A percentile compares a stretch with the other conserved stretches of the same genome.
phyloP scores from a whole-genome alignment of 2,113 vertebrate species.

The Montifringilla adamsi region DNA sequence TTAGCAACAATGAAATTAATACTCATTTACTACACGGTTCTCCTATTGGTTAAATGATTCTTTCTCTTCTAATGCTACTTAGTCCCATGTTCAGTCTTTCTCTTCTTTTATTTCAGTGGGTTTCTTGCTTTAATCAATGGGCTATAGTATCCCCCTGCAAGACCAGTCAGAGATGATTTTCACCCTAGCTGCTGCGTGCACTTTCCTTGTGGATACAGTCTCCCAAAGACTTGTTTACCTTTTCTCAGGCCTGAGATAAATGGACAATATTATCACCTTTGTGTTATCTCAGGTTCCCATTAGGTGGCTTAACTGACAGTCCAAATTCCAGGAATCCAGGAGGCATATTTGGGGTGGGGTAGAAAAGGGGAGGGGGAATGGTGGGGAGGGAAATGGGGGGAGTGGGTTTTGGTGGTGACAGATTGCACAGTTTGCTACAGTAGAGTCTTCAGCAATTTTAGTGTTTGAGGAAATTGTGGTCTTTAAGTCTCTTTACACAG shows the following conservation, averaged over 20 bases:
- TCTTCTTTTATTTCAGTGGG: background rate
- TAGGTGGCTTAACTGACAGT: background rate
- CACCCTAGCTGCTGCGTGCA: background rate
- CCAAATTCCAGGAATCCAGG: background rate
- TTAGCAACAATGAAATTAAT: background rate
- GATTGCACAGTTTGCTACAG: background rate
- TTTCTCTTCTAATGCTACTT: background rate
- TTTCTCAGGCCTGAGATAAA: background rate
- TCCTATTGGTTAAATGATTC: background rate
- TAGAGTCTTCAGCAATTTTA: background rate
- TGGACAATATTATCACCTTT: background rate
- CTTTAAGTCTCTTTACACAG: background rate
- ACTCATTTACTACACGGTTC: background rate
- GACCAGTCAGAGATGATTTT: background rate
- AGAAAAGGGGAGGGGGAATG: background rate
- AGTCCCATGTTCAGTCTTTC: background rate
- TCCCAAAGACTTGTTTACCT: background rate
- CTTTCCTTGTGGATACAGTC: background rate
- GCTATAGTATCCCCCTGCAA: background rate
- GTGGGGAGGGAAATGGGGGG: background rate
- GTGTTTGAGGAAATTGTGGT: background rate
- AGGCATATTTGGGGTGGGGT: background rate
- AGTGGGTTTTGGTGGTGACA: background rate
- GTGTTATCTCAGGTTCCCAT: background rate
- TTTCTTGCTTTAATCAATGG: background rate